Percentiles rank a stretch among this genome's conserved stretches.
phyloP scores from a whole-genome alignment of 2,113 vertebrate genomes.

The Coregonus clupeaformis region DNA sequence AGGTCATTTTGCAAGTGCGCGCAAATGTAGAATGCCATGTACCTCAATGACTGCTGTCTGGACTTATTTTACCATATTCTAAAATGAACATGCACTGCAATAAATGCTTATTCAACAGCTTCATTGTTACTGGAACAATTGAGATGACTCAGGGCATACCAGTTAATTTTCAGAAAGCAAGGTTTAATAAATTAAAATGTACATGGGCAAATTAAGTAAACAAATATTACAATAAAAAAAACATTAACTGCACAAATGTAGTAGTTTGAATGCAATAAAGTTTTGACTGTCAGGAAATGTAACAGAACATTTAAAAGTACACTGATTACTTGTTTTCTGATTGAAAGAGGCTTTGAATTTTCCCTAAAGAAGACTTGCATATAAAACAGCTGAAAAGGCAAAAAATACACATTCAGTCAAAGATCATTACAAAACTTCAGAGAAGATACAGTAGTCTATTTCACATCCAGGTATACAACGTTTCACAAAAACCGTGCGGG shows the following conservation, averaged over 20 bases:
- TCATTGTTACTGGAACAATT: slow-evolving; percentile 24
- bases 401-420: slow-evolving; percentile 59
- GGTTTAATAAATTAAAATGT: slow-evolving; percentile 98
- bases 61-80: neutral
- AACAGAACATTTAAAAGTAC: slow-evolving; percentile 70
- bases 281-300: slow-evolving; percentile 77
- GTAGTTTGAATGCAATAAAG: slow-evolving; percentile 76
- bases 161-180: slow-evolving; percentile 77
- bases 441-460: slow-evolving; percentile 64
- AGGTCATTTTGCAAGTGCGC: slow-evolving; percentile 24
- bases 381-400: slow-evolving; percentile 59
- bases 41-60: neutral
- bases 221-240: slow-evolving; percentile 81
- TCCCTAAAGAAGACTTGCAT: slow-evolving; percentile 37
- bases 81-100: neutral
- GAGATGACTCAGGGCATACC: slow-evolving; percentile 29
- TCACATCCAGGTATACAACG: slow-evolving; percentile 71
- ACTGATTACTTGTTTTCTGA: slow-evolving; percentile 65
- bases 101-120: neutral
- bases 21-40: slow-evolving; percentile 4
- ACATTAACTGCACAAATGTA: slow-evolving; percentile 74
- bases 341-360: slow-evolving; percentile 71
- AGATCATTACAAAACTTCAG: slow-evolving; percentile 48
- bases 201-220: slow-evolving; percentile 90
- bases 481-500: slow-evolving; percentile 67